Evolutionary conservation across 53 echinoderm and acorn worm species (phyloP), one percentile per base, ranked within the genome.

Genomic region (Henricia sp.): DNA sequence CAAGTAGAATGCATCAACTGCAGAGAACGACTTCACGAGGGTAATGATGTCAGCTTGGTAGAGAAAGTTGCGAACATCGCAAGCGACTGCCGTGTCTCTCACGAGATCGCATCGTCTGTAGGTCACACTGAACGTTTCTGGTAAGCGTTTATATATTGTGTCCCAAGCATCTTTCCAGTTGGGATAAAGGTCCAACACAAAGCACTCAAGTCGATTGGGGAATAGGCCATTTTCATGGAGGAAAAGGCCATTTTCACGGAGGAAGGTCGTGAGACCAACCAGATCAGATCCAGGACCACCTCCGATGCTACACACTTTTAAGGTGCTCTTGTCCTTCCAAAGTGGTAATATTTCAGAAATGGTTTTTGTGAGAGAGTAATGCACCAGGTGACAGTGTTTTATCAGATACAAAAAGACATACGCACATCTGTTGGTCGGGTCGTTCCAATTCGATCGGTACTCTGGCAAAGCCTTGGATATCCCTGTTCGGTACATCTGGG

Each of bases 141-240:
- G 32, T 27, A 62, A 11, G 32, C 11, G 4, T 25, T 14, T 3
- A 33, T 25, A 62, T 5, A 25, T 62, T 28, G 29, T 25, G 26
- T 62, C 62, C 62, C 62, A 62, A 62, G 62, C 32, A 13, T 62
- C 5, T 62, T 62, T 62, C 62, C 62, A 62, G 62, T 27, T 62
- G 27, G 62, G 62, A 27, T 23, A 62, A 28, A 62, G 26, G 32
- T 62, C 62, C 62, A 62, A 29, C 6, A 62, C 62, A 23, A 25
- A 33, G 14, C 62, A 62, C 2, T 62, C 32, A 6, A 27, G 30
- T 24, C 17, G 8, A 9, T 2, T 8, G 1, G 12, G 29, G 3
- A 3, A 44, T 44, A 13, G 44, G 44, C 6, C 13, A 13, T 6
- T 44, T 44, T n/a, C n/a, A n/a, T n/a, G n/a, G n/a, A n/a, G n/a